Percentiles rank a stretch among this genome's conserved stretches.
Evolutionary conservation across 2,888 invertebrate genomes (phyloP).

Genomic region (Melipona bicolor): DNA sequence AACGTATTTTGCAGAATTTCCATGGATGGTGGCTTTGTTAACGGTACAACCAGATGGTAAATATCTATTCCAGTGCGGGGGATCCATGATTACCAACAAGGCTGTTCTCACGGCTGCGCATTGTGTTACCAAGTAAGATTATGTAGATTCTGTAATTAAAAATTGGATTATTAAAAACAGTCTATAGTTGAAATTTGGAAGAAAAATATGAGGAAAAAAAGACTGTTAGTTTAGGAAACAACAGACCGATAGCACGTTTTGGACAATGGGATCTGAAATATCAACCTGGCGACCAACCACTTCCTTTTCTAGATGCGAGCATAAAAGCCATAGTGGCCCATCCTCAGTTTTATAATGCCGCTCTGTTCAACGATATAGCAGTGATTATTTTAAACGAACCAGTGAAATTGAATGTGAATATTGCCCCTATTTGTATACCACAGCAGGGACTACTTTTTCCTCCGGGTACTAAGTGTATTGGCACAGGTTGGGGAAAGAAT

Average conservation of each 20-base stretch:
- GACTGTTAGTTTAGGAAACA: slow-evolving; percentile 53
- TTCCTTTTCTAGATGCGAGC: slow-evolving; percentile 88
- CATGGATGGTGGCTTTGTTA: slow-evolving; percentile 92
- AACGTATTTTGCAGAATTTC: slow-evolving; percentile 91
- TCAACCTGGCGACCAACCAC: slow-evolving; percentile 86
- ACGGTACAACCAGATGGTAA: slow-evolving; percentile 85
- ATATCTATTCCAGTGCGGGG: slow-evolving; percentile 90
- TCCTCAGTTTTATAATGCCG: slow-evolving; percentile 88
- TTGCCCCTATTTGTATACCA: slow-evolving; percentile 89
- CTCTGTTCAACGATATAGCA: slow-evolving; percentile 91
- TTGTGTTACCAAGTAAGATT: slow-evolving; percentile 85
- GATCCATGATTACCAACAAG: slow-evolving; percentile 90
- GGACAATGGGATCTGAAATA: slow-evolving; percentile 93
- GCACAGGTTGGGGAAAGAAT: slow-evolving; percentile 91
- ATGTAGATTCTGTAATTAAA: background rate
- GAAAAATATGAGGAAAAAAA: background rate
- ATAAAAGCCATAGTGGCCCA: slow-evolving; percentile 87
- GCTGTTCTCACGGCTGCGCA: slow-evolving; percentile 93
- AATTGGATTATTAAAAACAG: background rate
- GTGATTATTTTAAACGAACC: slow-evolving; percentile 88
- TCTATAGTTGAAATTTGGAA: background rate
- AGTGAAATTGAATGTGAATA: slow-evolving; percentile 87
- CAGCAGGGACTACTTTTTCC: slow-evolving; percentile 84
- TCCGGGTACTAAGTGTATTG: slow-evolving; percentile 86
- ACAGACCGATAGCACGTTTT: slow-evolving; percentile 86